Evolutionary conservation across 2,113 vertebrate genomes (phyloP).

Genomic region (Struthidea cinerea): DNA sequence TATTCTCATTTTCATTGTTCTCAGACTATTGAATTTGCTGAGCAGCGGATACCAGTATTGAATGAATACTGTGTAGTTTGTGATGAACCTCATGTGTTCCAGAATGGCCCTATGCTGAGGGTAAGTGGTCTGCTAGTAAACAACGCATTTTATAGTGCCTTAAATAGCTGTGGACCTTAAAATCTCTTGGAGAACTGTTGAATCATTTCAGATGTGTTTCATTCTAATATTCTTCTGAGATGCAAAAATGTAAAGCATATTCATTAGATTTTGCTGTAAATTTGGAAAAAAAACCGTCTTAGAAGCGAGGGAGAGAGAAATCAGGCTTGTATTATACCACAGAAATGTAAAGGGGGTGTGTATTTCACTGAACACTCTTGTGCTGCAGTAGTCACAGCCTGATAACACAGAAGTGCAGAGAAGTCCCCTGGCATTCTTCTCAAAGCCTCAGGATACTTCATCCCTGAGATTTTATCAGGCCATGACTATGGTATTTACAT

Average conservation of each 20-base stretch:
- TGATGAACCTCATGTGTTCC: slow-evolving; percentile 89
- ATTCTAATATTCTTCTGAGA: background rate
- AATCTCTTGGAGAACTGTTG: background rate
- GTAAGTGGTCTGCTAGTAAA: slow-evolving; percentile 67
- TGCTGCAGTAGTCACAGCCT: background rate
- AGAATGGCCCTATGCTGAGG: slow-evolving; percentile 90
- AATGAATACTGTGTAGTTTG: slow-evolving; percentile 92
- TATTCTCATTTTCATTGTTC: slow-evolving; percentile 41
- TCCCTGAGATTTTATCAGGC: background rate
- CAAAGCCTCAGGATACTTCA: background rate
- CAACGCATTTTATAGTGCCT: background rate
- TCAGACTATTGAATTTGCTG: slow-evolving; percentile 89
- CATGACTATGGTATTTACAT: background rate
- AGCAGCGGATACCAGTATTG: slow-evolving; percentile 86
- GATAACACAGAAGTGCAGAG: background rate
- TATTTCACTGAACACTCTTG: background rate
- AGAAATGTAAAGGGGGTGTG: background rate
- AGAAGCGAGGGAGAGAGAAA: background rate
- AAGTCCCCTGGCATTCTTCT: background rate
- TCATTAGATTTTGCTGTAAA: background rate
- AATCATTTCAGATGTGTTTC: background rate
- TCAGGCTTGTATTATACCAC: background rate
- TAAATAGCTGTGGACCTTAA: background rate
- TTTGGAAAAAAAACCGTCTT: background rate
- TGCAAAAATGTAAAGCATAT: background rate